phyloP scores from a whole-genome alignment of 2,797 vertebrate genomes.

The Coilia nasus region DNA sequence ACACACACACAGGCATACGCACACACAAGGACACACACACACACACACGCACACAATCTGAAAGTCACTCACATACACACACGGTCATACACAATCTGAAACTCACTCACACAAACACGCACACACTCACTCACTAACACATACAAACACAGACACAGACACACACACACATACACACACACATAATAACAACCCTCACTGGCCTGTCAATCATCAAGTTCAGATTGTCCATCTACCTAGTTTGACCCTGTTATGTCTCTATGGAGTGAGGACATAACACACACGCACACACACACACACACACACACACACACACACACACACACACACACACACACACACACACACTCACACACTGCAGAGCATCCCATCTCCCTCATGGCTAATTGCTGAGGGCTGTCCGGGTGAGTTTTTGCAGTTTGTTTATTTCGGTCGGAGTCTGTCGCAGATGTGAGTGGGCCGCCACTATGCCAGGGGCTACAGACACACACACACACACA shows the following conservation, averaged over 20 bases:
- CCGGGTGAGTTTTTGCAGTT: not conserved
- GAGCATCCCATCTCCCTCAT: not conserved
- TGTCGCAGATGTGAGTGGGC: conserved; percentile 30
- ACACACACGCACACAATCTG: too few species aligned
- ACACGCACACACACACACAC: not conserved
- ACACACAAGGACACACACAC: too few species aligned
- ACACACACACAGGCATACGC: too few species aligned
- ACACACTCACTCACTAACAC: not conserved
- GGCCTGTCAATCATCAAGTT: conserved; percentile 11
- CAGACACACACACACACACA: conserved; percentile 28
- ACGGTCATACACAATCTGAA: too few species aligned
- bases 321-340: conserved; percentile 20
- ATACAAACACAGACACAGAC: not conserved
- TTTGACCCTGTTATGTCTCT: not conserved
- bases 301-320: conserved; percentile 26
- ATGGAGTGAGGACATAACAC: not conserved
- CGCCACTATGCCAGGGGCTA: not conserved
- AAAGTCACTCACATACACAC: too few species aligned
- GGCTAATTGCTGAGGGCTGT: conserved; percentile 19
- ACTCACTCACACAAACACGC: not conserved
- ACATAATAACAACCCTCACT: conserved; percentile 1
- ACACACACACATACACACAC: conserved; percentile 6
- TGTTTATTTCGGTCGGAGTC: not conserved
- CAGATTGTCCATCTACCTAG: not conserved
- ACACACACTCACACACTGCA: not conserved